Conservation (phyloP, 1,140 invertebrate genomes). For the Phymorhynchus buccinoides region DNA sequence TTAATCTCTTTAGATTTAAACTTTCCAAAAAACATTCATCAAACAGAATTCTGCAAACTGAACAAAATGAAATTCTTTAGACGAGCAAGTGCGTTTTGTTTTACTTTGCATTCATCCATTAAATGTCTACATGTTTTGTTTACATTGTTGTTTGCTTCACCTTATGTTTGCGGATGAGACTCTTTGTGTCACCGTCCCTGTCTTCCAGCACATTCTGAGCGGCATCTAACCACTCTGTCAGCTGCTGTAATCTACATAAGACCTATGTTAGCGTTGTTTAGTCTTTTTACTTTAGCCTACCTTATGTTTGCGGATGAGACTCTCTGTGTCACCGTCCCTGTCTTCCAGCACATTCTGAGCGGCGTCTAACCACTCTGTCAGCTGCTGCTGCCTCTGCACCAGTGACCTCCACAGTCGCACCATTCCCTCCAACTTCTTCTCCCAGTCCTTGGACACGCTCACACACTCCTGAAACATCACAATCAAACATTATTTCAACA, state of each 20-base stretch:
- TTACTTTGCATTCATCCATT: conserved; percentile 80
- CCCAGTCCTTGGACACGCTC: conserved; percentile 79
- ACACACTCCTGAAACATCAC: conserved; percentile 55
- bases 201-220: conserved; percentile 88
- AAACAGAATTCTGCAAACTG: too few species aligned
- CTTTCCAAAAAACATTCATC: too few species aligned
- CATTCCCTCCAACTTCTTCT: conserved; percentile 84
- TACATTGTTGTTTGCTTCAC: conserved; percentile 80
- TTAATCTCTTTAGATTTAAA: background rate
- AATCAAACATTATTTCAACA: too few species aligned
- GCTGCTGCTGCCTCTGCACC: conserved; percentile 83
- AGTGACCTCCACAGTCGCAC: conserved; percentile 90
- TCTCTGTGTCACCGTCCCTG: conserved; percentile 85
- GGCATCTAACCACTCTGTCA: conserved; percentile 88
- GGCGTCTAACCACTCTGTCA: conserved; percentile 88
- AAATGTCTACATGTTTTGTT: conserved; percentile 86
- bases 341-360: conserved; percentile 88
- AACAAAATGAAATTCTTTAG: too few species aligned
- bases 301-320: conserved; percentile 82
- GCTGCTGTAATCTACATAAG: too few species aligned
- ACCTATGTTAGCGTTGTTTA: too few species aligned
- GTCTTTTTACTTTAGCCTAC: too few species aligned
- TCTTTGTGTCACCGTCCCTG: conserved; percentile 85
- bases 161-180: conserved; percentile 82
- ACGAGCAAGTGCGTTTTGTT: too few species aligned